phyloP scores from a whole-genome alignment of 2,113 vertebrate genomes.

The Poicephalus gulielmi region DNA sequence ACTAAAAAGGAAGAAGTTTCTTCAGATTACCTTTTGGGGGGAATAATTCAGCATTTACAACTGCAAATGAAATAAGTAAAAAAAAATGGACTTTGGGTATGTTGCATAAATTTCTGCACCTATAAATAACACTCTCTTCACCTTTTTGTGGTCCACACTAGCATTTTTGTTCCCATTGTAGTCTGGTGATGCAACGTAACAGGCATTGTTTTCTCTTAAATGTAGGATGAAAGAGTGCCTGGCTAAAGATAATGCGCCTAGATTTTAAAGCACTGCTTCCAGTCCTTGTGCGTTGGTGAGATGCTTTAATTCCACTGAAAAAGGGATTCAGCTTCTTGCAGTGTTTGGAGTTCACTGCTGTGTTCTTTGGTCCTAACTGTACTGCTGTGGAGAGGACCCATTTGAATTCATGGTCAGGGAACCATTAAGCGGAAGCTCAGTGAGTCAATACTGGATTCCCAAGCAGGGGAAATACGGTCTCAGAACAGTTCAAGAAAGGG shows the following conservation, averaged over 20 bases:
- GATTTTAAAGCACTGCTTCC: background rate
- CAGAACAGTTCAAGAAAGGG: background rate
- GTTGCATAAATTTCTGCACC: background rate
- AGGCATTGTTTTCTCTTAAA: background rate
- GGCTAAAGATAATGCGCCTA: background rate
- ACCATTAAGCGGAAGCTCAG: background rate
- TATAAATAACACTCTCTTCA: background rate
- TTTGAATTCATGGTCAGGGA: background rate
- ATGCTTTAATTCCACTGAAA: background rate
- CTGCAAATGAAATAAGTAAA: background rate
- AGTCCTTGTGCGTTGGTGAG: background rate
- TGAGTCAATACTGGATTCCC: background rate
- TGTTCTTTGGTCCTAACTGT: background rate
- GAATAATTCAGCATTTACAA: background rate
- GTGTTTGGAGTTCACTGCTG: background rate
- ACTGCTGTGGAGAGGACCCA: background rate
- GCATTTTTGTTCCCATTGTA: background rate
- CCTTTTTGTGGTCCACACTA: background rate
- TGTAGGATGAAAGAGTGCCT: background rate
- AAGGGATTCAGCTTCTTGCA: rapidly evolving
- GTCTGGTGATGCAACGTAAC: background rate
- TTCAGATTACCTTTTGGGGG: background rate
- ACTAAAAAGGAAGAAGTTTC: background rate
- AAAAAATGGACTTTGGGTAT: background rate
- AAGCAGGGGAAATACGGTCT: background rate